A percentile compares a stretch with the other conserved stretches of the same genome.
Evolutionary conservation across 2,797 vertebrate species (phyloP).

Genomic region (Dromococcyx pavoninus): DNA sequence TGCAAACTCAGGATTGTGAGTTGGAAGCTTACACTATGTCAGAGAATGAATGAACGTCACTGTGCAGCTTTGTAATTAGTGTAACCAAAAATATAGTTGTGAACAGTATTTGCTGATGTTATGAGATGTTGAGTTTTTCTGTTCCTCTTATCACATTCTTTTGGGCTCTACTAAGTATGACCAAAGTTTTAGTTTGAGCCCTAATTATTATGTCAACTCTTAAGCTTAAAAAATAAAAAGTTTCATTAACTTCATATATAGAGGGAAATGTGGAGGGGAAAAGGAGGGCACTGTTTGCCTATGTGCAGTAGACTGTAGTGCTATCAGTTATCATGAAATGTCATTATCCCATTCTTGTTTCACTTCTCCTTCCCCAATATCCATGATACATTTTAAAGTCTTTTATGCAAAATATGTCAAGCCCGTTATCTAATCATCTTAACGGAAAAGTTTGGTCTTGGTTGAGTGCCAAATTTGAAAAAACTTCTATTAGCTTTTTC

Average conservation of each 20-base stretch:
- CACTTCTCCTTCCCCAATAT: conserved; percentile 50
- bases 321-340: not conserved
- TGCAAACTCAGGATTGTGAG: not conserved
- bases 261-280: not conserved
- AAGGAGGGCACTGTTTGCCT: not conserved
- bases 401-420: conserved; percentile 40
- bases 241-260: not conserved
- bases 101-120: not conserved
- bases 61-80: not conserved
- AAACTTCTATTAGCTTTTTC: not conserved
- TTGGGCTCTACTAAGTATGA: not conserved
- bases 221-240: not conserved
- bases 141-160: not conserved
- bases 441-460: conserved; percentile 10
- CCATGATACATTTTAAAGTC: not conserved
- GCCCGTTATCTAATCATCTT: conserved; percentile 23
- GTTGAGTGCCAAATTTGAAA: not conserved
- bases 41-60: not conserved
- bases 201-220: not conserved
- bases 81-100: not conserved
- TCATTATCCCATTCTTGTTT: conserved; percentile 53
- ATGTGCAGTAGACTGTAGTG: not conserved
- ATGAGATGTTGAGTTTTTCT: not conserved
- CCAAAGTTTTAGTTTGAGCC: not conserved
- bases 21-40: not conserved